Conservation (phyloP, 2,797 vertebrate genomes). For the Perodicticus potto region DNA sequence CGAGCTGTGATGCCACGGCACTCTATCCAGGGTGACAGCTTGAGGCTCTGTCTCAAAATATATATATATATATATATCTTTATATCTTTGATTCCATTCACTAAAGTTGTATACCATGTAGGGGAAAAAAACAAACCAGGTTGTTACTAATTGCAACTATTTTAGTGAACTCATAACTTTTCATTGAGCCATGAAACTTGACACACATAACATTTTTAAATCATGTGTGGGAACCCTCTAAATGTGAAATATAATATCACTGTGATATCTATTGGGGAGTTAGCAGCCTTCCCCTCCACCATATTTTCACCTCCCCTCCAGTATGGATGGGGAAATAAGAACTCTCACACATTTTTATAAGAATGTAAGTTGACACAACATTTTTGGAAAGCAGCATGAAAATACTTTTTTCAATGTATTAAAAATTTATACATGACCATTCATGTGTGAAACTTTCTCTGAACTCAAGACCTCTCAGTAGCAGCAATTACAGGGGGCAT, state of each 20-base stretch:
- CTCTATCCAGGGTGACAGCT: too few relatives aligned
- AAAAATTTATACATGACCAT: neutral
- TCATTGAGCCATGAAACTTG: neutral
- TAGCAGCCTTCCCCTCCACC: neutral
- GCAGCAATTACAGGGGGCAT: neutral
- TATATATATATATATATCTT: neutral
- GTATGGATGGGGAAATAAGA: neutral
- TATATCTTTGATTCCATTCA: neutral
- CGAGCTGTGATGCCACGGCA: too few relatives aligned
- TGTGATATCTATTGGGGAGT: neutral
- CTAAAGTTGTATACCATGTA: neutral
- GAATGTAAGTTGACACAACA: neutral
- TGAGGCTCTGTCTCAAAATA: too few relatives aligned
- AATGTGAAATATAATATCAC: neutral
- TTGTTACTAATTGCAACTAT: constrained; percentile 16
- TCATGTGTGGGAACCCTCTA: neutral
- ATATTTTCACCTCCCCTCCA: neutral
- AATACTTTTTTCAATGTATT: neutral
- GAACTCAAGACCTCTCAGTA: neutral
- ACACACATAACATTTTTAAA: neutral
- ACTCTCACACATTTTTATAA: neutral
- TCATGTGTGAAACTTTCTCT: neutral
- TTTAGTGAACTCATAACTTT: neutral
- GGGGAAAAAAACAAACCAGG: neutral
- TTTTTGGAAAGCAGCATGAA: neutral